Evolutionary conservation across 1,140 invertebrate species (phyloP), one percentile per base, ranked within the genome.

Genomic region (Platyscapa corneri): DNA sequence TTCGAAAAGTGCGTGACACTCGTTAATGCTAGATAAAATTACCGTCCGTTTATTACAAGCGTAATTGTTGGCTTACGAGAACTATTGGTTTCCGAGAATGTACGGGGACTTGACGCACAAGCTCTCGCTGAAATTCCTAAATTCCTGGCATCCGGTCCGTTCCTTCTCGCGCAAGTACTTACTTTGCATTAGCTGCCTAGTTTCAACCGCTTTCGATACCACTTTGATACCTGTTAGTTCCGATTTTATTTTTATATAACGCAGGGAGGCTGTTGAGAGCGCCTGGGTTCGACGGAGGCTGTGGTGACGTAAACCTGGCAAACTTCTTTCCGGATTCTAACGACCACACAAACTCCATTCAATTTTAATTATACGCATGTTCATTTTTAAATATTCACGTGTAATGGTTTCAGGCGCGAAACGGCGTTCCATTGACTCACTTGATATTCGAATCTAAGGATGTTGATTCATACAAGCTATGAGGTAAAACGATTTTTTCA

Each of bases 81-180:
- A 65, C 53, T n/a, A n/a, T n/a, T n/a, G n/a, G 8, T 82, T 82
- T 82, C 46, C 32, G 20, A 72, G 65, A 82, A 72, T n/a, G 7
- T 65, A 10, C 30, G 7, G 37, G 7, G 37, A 72, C 65, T 37
- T 16, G 42, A 49, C 20, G 30, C 46, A 30, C 39, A 18, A 34
- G 39, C 27, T 70, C 46, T 72, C 65, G 64, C 3, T n/a, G 6
- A 42, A 42, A 53, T 32, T 82, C 79, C 65, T 34, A 64, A 42
- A 53, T 32, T 72, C 79, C 65, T 34, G 30, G 53, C 42, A 72
- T 75, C 53, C 64, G 14, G 39, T 49, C 42, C 70, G 34, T 37
- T 82, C 70, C 70, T 37, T 53, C 16, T 30, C 5, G 42, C 20
- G 27, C 20, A 37, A 60, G 8, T 60, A n/a, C 6, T 39, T 37